These are phyloP conservation scores for Lepidostoma basale DNA, from an alignment of 1,140 invertebrate species.

Conservation along the genomic window DNA sequence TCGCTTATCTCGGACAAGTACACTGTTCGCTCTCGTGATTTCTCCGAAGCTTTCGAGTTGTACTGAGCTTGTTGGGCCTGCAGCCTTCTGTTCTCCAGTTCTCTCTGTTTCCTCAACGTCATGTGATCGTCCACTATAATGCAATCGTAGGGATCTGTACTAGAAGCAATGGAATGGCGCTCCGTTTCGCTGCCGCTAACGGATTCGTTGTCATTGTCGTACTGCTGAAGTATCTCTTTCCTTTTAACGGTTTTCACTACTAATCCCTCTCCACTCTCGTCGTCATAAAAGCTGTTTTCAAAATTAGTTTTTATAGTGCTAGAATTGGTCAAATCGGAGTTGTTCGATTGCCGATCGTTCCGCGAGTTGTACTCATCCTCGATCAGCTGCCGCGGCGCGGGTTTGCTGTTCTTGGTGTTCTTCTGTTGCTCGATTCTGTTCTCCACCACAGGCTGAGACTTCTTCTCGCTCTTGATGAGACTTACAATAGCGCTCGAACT, in stretches of 20 bases:
- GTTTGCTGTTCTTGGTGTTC: slow-evolving; percentile 59
- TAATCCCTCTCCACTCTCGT: slow-evolving; percentile 65
- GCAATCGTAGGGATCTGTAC: slow-evolving; percentile 73
- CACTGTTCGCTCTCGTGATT: slow-evolving; percentile 25
- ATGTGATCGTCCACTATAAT: slow-evolving; percentile 76
- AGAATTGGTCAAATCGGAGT: slow-evolving; percentile 60
- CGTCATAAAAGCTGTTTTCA: slow-evolving; percentile 67
- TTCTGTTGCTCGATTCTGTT: slow-evolving; percentile 46
- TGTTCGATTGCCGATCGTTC: slow-evolving; percentile 55
- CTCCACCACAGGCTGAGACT: slow-evolving; percentile 42
- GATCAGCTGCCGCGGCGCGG: slow-evolving; percentile 57
- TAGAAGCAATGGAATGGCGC: slow-evolving; percentile 66
- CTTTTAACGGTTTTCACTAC: slow-evolving; percentile 71
- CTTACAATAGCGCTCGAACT: slow-evolving; percentile 59
- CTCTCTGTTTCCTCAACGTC: slow-evolving; percentile 65
- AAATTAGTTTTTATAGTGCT: slow-evolving; percentile 61
- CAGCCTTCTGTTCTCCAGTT: slow-evolving; percentile 57
- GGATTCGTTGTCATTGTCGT: slow-evolving; percentile 68
- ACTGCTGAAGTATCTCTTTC: slow-evolving; percentile 71
- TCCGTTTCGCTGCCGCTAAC: slow-evolving; percentile 61
- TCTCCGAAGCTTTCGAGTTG: slow-evolving; percentile 48
- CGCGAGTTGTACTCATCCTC: slow-evolving; percentile 55
- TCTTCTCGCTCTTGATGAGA: slow-evolving; percentile 52
- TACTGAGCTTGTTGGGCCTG: slow-evolving; percentile 54
- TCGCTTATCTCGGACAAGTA: slow-evolving; percentile 43